Base-by-base conservation (phyloP, 2,797 vertebrate genomes). In the Falco novaeseelandiae region DNA sequence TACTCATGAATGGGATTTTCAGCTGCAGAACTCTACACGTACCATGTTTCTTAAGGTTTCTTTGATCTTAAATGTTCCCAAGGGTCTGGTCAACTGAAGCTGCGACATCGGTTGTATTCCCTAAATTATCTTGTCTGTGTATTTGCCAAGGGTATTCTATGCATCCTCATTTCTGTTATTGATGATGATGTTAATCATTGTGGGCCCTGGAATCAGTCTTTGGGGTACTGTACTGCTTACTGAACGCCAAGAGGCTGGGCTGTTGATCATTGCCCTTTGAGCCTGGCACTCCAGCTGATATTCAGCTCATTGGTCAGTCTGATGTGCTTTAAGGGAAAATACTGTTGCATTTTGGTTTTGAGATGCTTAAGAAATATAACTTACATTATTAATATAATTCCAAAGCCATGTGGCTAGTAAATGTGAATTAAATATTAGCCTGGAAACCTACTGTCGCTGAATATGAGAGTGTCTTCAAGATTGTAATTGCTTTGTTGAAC, bases 181-280 rank as follows among this genome's bases (percentile, higher is more conserved):
- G 54, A 36, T 81, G 29, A 36, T 65, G 23, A 30, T 32, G 16
- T 9, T 66, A 46, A n/a, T 27, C 0, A 0, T 3, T 67, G 6
- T 36, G 49, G 5, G 11, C 46, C 30, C n/a, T 51, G 23, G n/a
- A 42, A 52, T 48, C 16, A 13, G 3, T 32, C 27, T 36, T 58
- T 16, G 13, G 6, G 48, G 9, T 38, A 10, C 34, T 42, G 22
- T 71, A 38, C 26, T 76, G 49, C 19, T 48, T 55, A 14, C 16
- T 71, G 48, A 67, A 38, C 3, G 9, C 8, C 10, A 27, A n/a
- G 42, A 67, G 14, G 6, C 23, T 67, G 18, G 12, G 9, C 32
- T 84, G 23, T 54, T 84, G 12, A 4, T 82, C 1, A 0, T 23
- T 25, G 17, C 19, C 21, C 18, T 58, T 59, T 70, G 52, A 87